phyloP scores from a whole-genome alignment of 2,888 invertebrate species.

The Caenorhabditis sp. region DNA sequence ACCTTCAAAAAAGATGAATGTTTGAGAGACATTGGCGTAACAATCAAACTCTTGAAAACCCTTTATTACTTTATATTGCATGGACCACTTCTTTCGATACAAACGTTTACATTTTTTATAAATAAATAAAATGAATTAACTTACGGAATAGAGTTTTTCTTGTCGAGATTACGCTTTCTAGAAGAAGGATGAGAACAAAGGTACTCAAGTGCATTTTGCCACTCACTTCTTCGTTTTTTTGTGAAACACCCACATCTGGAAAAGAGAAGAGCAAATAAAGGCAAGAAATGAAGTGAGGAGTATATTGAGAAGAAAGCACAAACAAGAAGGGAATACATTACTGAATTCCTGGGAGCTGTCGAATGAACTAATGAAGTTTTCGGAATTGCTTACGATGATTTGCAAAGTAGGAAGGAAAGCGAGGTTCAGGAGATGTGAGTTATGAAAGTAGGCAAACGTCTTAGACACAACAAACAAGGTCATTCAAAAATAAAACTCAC shows the following conservation, averaged over 20 bases:
- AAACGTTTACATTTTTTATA: background rate
- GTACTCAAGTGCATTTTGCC: background rate
- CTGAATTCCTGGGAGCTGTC: slow-evolving; percentile 3
- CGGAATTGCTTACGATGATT: too few relatives aligned
- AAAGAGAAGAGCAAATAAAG: background rate
- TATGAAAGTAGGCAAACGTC: too few relatives aligned
- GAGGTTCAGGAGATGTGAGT: too few relatives aligned
- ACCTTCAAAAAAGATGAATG: background rate
- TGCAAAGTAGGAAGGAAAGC: too few relatives aligned
- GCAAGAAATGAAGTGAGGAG: background rate
- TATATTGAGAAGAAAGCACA: slow-evolving; percentile 6
- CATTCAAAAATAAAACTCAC: slow-evolving; percentile 16
- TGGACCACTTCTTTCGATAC: slow-evolving; percentile 37
- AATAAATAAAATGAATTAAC: too few relatives aligned
- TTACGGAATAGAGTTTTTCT: slow-evolving; percentile 59
- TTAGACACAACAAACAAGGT: background rate
- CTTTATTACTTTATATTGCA: background rate
- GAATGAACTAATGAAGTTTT: slow-evolving; percentile 52
- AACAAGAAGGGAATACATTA: slow-evolving; percentile 2
- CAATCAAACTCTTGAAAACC: too few relatives aligned
- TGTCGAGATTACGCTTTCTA: background rate
- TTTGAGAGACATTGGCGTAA: background rate
- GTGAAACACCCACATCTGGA: slow-evolving; percentile 10
- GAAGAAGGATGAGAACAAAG: background rate
- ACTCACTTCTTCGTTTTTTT: background rate